Evolutionary conservation across 2,888 invertebrate species (phyloP).

Genomic region (Portevinia maculata): DNA sequence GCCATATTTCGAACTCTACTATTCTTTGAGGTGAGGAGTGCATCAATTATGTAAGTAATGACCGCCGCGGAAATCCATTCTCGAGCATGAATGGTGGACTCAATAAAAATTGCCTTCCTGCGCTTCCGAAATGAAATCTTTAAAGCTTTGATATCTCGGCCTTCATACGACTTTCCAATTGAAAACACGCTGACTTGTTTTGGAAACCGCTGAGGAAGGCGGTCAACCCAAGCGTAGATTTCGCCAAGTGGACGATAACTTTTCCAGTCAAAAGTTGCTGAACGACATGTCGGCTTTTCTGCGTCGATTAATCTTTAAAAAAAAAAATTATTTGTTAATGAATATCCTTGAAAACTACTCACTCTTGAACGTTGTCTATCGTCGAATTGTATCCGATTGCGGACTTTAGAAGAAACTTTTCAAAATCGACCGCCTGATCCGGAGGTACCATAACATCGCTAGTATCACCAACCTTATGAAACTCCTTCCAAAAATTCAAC

Average conservation of each 20-base stretch:
- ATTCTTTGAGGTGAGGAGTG: constrained; percentile 85
- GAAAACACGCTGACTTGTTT: constrained; percentile 83
- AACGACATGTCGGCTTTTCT: constrained; percentile 79
- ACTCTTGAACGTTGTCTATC: constrained; percentile 86
- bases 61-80: constrained; percentile 90
- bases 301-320: constrained; percentile 83
- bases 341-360: constrained; percentile 75
- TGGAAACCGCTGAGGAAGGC: constrained; percentile 83
- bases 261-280: constrained; percentile 78
- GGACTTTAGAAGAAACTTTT: constrained; percentile 80
- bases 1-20: constrained; percentile 83
- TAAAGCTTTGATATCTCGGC: constrained; percentile 85
- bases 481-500: constrained; percentile 79
- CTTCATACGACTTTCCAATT: constrained; percentile 85
- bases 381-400: constrained; percentile 82
- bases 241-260: constrained; percentile 75
- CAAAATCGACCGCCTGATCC: constrained; percentile 82
- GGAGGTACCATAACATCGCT: constrained; percentile 86
- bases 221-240: constrained; percentile 85
- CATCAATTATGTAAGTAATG: constrained; percentile 85
- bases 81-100: constrained; percentile 88
- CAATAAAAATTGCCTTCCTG: constrained; percentile 85
- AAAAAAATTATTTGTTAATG: neutral
- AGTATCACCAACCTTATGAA: constrained; percentile 79
- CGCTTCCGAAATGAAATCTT: constrained; percentile 83